Base-by-base conservation (phyloP, 2,113 vertebrate species). In the Psittacara wagleri region DNA sequence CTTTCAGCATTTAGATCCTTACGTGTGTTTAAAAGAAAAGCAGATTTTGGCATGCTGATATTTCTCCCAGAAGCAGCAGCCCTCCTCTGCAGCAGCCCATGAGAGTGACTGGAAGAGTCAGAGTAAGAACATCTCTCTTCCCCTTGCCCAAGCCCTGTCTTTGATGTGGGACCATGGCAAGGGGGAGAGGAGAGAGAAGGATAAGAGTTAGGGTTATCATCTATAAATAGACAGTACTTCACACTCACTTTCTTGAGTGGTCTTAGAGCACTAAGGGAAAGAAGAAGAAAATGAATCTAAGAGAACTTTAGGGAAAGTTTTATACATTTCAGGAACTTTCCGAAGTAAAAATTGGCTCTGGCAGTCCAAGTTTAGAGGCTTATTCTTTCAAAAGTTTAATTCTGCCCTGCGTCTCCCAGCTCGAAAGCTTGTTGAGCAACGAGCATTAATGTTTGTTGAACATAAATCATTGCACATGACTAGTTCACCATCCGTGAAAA, bases 201-300 rank as follows among this genome's bases (percentile, higher is more conserved):
- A 70, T 94, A 86, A 92, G 88, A 55, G 73, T 29, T 75, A 51
- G 24, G 16, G 94, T 95, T 91, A 66, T 95, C 86, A 54, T 80
- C 90, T 90, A 81, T 89, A 96, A 94, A 94, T 70, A 96, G 31
- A 69, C 64, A 88, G 68, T 57, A 54, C 57, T 94, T 97, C 82
- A 86, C 80, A 44, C 62, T 94, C 82, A 66, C 83, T 90, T 91
- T 81, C 74, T 88, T 76, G 41, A 83, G 75, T 73, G 64, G 43
- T 68, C 67, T 81, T 74, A 70, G 57, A 95, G 68, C 39, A 79
- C 35, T 19, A 37, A 17, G 25, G 35, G 9, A 59, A 91, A 72
- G 80, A 35, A 74, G 72, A 94, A 70, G 9, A 88, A 77, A 94
- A 78, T 63, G 46, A 64, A 73, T 46, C 70, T 33, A 59, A 69